A percentile compares a stretch with the other conserved stretches of the same genome.
These are phyloP conservation scores for Plebejus melissa DNA, from an alignment of 2,888 invertebrate species.

Conservation along the genomic window DNA sequence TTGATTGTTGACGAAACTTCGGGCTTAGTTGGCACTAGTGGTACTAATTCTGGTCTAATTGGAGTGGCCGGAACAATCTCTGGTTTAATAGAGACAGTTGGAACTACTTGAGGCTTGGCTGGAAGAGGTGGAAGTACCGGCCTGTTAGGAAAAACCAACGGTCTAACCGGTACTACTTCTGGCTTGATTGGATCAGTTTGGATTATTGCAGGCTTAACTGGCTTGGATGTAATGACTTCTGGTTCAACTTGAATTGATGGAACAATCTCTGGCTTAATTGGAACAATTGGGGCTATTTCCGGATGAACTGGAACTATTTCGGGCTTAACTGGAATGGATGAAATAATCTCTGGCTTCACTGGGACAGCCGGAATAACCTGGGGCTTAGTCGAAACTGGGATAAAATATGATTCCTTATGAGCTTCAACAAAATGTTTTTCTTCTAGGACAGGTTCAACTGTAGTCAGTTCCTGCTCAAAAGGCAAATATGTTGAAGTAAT, in stretches of 20 bases:
- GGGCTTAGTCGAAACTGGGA: background rate
- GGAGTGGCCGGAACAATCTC: background rate
- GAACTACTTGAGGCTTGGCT: background rate
- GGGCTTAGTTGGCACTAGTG: background rate
- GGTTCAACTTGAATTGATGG: background rate
- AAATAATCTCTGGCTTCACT: background rate
- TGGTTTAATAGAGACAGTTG: background rate
- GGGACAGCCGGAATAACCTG: background rate
- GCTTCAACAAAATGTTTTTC: background rate
- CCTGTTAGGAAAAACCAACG: background rate
- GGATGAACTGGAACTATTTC: background rate
- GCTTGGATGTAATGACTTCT: background rate
- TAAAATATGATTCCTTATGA: background rate
- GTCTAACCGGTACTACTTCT: background rate
- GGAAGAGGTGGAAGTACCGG: background rate
- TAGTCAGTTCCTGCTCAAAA: background rate
- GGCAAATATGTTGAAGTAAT: background rate
- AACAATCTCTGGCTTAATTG: background rate
- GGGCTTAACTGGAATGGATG: background rate
- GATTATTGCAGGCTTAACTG: background rate
- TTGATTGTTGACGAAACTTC: background rate
- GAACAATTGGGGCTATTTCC: background rate
- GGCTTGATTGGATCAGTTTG: background rate
- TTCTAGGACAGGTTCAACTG: background rate
- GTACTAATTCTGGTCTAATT: background rate